Conservation (phyloP, 1,140 invertebrate species). For the Pissodes strobi region DNA sequence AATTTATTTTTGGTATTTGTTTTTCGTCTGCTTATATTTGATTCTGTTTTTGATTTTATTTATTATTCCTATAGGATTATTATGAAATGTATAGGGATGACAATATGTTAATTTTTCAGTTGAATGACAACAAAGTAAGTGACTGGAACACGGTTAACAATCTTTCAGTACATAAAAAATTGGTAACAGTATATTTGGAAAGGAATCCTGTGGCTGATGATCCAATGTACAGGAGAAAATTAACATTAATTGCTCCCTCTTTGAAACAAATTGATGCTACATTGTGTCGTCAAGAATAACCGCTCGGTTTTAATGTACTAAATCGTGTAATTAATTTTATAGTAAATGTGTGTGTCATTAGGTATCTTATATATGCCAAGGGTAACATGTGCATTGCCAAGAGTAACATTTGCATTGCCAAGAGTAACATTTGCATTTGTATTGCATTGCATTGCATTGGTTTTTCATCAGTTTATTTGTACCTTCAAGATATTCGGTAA, state of each 20-base stretch:
- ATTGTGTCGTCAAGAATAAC: slow-evolving; percentile 67
- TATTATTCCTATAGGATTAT: no score
- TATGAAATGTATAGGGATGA: no score
- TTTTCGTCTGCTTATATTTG: background rate
- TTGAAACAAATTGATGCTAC: slow-evolving; percentile 95
- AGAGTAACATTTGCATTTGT: no score
- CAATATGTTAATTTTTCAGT: slow-evolving; percentile 61
- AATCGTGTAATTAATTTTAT: no score
- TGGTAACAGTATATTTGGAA: slow-evolving; percentile 93
- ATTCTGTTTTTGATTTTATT: slow-evolving; percentile 7
- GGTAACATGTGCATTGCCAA: no score
- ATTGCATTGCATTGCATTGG: no score
- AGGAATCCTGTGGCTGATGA: slow-evolving; percentile 87
- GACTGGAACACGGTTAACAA: slow-evolving; percentile 85
- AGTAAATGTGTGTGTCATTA: no score
- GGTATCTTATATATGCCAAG: no score
- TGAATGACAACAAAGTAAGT: slow-evolving; percentile 89
- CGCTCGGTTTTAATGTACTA: no score
- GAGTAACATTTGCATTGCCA: no score
- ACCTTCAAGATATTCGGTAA: no score
- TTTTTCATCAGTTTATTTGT: no score
- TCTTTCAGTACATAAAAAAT: slow-evolving; percentile 72
- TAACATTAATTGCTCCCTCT: slow-evolving; percentile 85
- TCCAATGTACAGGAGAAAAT: slow-evolving; percentile 86
- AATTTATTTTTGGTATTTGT: background rate